phyloP scores from a whole-genome alignment of 2,113 vertebrate species.

The Cichladusa arquata region DNA sequence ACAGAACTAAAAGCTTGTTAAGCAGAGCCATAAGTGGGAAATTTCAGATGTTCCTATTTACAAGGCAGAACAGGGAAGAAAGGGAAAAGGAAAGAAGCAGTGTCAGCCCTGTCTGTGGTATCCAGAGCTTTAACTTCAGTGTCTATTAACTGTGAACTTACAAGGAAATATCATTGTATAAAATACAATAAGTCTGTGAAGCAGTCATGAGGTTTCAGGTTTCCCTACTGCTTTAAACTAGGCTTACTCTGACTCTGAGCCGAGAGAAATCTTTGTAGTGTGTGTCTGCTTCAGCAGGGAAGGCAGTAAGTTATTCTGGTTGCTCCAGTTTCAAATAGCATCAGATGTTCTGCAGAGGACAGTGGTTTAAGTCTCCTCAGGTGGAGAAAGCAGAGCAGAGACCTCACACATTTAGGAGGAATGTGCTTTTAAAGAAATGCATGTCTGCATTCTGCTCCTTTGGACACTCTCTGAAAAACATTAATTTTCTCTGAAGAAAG shows the following conservation, averaged over 20 bases:
- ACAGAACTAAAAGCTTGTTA: background rate
- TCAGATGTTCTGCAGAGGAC: background rate
- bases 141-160: background rate
- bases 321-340: background rate
- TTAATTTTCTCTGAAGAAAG: background rate
- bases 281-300: background rate
- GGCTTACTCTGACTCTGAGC: background rate
- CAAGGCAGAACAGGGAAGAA: background rate
- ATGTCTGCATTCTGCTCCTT: background rate
- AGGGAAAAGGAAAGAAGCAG: background rate
- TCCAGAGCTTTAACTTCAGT: background rate
- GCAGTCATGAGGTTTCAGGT: background rate
- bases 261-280: background rate
- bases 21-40: background rate
- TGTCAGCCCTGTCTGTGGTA: background rate
- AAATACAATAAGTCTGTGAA: slow-evolving; percentile 3
- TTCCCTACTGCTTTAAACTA: slow-evolving; percentile 9
- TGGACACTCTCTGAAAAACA: background rate
- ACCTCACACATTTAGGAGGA: background rate
- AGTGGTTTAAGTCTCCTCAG: background rate
- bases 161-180: background rate
- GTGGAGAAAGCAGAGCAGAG: background rate
- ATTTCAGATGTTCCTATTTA: background rate
- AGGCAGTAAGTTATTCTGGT: background rate
- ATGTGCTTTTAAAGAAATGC: background rate